Evolutionary conservation across 2,113 vertebrate species (phyloP), one percentile per base, ranked within the genome.

Genomic region (Chlorocebus sabaeus): DNA sequence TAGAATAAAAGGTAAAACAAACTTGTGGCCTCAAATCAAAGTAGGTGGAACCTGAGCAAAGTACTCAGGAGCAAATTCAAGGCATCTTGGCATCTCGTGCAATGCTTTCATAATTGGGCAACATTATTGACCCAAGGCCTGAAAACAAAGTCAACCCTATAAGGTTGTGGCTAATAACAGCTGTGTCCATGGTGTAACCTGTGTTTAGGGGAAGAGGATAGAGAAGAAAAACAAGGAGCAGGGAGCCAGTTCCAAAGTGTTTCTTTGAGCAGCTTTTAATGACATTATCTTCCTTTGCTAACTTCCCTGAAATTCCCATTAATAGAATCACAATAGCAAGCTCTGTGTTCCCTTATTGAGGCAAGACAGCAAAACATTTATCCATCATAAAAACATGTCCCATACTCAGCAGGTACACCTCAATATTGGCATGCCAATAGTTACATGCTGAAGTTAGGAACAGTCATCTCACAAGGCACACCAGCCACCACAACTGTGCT

Each of bases 1-100:
- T 85, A 70, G 27, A 96, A 82, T 55, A 90, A 95, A 94, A 87
- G 38, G 4, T 14, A 84, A 93, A 95, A 84, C 38, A 79, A 52
- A 64, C 4, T 10, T 89, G n/a, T 55, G 17, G 3, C 50, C 30
- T 90, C 48, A 72, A 67, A 78, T 96, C 50, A 48, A 81, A 81
- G 30, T 50, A 30, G 91, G 87, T 76, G 45, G 22, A 61, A 8
- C 11, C 38, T 43, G 45, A 38, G 16, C 27, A 50, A 82, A 89
- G 8, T 57, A 78, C 22, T 50, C 11, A 52, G 48, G 43, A 67
- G 4, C 5, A 18, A 89, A 81, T 35, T n/a, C 43, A 95, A 91
- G 43, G 8, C 22, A 48, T 84, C 14, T 35, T n/a, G 89, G 30
- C 23, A 67, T 50, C 67, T 23, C 52, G 25, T 50, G 57, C 11